Conservation (phyloP, 2,888 invertebrate genomes). For the Seladonia tumulorum region DNA sequence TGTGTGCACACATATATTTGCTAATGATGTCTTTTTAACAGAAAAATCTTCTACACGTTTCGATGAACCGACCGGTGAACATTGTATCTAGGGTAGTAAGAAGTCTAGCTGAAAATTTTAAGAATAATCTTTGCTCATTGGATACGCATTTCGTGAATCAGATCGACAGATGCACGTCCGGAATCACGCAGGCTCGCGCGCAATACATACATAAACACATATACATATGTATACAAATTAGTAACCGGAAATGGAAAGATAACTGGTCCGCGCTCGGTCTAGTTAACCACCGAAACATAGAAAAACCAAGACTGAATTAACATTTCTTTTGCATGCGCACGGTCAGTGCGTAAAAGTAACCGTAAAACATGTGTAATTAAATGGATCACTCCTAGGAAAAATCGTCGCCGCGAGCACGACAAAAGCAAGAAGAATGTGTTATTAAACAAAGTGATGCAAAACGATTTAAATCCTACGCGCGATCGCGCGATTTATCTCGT, state of each 20-base stretch:
- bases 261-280: constrained; percentile 37
- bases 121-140: background rate
- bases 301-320: constrained; percentile 14
- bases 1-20: background rate
- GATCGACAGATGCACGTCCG: background rate
- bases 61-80: background rate
- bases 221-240: too few relatives aligned
- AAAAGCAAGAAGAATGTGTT: background rate
- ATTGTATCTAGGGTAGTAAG: background rate
- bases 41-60: background rate
- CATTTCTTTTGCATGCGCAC: background rate
- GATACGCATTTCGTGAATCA: background rate
- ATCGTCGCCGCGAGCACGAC: background rate
- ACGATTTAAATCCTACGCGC: background rate
- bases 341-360: constrained; percentile 3
- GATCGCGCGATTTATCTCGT: background rate
- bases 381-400: background rate
- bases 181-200: background rate
- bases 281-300: constrained; percentile 25
- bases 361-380: constrained; percentile 9
- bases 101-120: background rate
- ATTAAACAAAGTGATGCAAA: background rate
- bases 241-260: constrained; percentile 61
- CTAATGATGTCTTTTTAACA: background rate
- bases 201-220: background rate